Percentiles rank a stretch among this genome's conserved stretches.
phyloP scores from a whole-genome alignment of 2,113 vertebrate species.

The Piliocolobus tephrosceles region DNA sequence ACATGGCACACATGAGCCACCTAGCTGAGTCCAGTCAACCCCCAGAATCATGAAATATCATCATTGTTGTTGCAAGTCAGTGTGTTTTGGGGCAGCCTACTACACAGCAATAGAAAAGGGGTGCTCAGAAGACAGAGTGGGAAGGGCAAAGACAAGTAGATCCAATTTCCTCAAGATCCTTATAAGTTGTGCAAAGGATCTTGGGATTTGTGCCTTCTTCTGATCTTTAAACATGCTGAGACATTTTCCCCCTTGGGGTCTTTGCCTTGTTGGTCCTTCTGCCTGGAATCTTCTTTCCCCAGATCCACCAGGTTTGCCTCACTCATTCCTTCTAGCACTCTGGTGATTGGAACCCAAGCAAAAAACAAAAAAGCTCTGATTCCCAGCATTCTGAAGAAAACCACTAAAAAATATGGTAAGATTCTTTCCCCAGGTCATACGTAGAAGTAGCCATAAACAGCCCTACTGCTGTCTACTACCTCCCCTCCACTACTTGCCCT shows the following conservation, averaged over 20 bases:
- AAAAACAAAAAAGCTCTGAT: background rate
- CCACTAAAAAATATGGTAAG: background rate
- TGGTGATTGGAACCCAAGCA: background rate
- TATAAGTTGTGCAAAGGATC: background rate
- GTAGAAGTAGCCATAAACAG: background rate
- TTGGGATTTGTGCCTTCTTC: background rate
- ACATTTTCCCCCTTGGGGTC: background rate
- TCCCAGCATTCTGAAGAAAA: background rate
- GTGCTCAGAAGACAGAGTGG: background rate
- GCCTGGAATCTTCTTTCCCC: background rate
- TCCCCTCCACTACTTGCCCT: background rate
- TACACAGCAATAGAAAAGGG: background rate
- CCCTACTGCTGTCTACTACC: fast-evolving
- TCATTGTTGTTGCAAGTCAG: background rate
- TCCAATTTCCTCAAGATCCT: background rate
- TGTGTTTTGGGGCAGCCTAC: background rate
- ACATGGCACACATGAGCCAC: background rate
- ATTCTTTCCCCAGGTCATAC: background rate
- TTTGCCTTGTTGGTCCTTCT: background rate
- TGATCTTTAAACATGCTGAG: background rate
- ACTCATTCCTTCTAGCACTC: background rate
- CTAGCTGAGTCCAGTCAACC: background rate
- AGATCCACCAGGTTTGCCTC: background rate
- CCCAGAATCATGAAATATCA: background rate
- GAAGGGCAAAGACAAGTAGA: background rate